These are phyloP conservation scores for Malaclemys terrapin DNA, from an alignment of 2,113 vertebrate genomes.

Conservation along the genomic window DNA sequence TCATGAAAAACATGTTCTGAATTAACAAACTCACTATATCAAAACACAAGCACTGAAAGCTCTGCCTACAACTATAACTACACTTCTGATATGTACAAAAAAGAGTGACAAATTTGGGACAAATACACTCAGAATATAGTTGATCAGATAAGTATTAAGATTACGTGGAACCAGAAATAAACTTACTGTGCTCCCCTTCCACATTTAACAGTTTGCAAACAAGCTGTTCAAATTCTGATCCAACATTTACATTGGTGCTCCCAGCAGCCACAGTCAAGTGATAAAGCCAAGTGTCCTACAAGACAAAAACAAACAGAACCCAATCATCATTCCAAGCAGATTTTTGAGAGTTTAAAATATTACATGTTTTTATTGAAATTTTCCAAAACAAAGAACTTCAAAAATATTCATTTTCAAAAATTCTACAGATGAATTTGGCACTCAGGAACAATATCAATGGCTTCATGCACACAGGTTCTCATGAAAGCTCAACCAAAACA, in stretches of 20 bases:
- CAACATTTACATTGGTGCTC: conserved; percentile 86
- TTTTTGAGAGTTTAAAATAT: background rate
- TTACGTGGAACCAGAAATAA: conserved; percentile 1
- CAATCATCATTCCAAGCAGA: background rate
- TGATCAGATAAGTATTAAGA: background rate
- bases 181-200: conserved; percentile 92
- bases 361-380: background rate
- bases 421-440: background rate
- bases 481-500: background rate
- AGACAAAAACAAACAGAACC: conserved; percentile 37
- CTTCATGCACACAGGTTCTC: background rate
- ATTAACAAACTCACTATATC: background rate
- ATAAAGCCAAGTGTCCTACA: conserved; percentile 94
- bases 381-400: background rate
- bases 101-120: background rate
- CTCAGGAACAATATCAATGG: background rate
- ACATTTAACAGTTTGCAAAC: conserved; percentile 90
- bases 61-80: background rate
- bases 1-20: background rate
- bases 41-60: background rate
- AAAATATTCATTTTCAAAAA: background rate
- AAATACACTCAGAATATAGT: background rate
- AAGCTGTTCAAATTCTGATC: conserved; percentile 96
- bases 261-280: conserved; percentile 94
- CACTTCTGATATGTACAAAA: background rate